These are phyloP conservation scores for Canis aureus DNA, from an alignment of 2,113 vertebrate species.

Conservation along the genomic window DNA sequence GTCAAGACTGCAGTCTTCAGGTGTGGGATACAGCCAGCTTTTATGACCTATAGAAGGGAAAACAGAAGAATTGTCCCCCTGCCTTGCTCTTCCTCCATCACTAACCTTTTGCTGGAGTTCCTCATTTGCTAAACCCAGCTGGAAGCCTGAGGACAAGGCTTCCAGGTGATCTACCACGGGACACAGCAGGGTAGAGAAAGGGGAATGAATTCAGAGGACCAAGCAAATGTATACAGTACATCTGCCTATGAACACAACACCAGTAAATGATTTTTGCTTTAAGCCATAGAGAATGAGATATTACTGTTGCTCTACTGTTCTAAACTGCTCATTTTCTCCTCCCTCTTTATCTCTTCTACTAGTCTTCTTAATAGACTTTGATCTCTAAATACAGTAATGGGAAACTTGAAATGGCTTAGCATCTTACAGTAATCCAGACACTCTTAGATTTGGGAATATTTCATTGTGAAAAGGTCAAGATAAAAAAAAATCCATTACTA, in stretches of 20 bases:
- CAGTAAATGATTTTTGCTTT: background rate
- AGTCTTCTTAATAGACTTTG: background rate
- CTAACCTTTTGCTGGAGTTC: background rate
- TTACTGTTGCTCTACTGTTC: rapidly evolving
- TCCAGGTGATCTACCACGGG: background rate
- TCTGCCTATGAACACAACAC: background rate
- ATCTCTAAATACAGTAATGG: background rate
- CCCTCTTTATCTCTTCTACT: background rate
- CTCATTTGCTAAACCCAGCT: background rate
- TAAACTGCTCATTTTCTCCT: background rate
- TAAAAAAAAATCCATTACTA: conserved; percentile 34
- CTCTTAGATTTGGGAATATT: conserved; percentile 20
- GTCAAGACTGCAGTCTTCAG: background rate
- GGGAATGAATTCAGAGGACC: background rate
- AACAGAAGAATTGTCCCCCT: no score
- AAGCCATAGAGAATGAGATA: background rate
- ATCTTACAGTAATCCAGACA: background rate
- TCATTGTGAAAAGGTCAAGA: conserved; percentile 63
- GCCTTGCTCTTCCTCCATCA: background rate
- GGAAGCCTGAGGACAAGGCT: background rate
- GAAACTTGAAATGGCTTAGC: background rate
- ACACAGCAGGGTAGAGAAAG: background rate
- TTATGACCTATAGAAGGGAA: background rate
- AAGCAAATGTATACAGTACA: background rate
- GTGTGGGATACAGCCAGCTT: background rate